These are phyloP conservation scores for Drosophila merina DNA, from an alignment of 2,888 invertebrate species.

Conservation along the genomic window DNA sequence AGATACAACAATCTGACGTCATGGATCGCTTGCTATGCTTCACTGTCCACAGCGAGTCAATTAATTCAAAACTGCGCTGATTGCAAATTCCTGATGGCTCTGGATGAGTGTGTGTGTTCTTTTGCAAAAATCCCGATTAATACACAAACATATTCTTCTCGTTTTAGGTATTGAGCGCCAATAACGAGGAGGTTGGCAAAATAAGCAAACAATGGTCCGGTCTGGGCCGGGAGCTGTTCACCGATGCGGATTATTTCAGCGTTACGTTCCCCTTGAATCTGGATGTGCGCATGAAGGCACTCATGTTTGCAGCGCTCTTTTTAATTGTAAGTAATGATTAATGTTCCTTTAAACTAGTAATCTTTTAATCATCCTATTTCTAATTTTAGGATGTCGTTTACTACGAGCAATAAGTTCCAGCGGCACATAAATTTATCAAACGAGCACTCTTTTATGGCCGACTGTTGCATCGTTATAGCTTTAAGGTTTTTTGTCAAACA, in stretches of 20 bases:
- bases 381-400: slow-evolving; percentile 45
- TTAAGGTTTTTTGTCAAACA: slow-evolving; percentile 25
- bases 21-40: slow-evolving; percentile 49
- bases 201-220: slow-evolving; percentile 95
- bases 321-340: slow-evolving; percentile 87
- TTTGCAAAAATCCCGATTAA: slow-evolving; percentile 16
- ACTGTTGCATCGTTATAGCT: slow-evolving; percentile 40
- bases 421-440: slow-evolving; percentile 1
- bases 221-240: slow-evolving; percentile 90
- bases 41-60: slow-evolving; percentile 45
- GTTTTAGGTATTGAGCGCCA: slow-evolving; percentile 88
- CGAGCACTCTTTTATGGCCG: slow-evolving; percentile 30
- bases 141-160: slow-evolving; percentile 15
- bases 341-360: not conserved
- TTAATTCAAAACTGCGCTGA: slow-evolving; percentile 35
- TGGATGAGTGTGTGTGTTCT: not conserved
- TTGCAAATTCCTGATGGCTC: not conserved
- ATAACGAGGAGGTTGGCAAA: slow-evolving; percentile 91
- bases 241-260: slow-evolving; percentile 93
- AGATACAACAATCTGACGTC: slow-evolving; percentile 44
- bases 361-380: not conserved
- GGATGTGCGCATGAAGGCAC: slow-evolving; percentile 91
- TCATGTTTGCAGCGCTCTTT: slow-evolving; percentile 90
- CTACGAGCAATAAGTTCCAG: slow-evolving; percentile 47
- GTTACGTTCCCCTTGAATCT: slow-evolving; percentile 94